Base-by-base conservation (phyloP, 2,888 invertebrate genomes). In the Drosophila picticornis region DNA sequence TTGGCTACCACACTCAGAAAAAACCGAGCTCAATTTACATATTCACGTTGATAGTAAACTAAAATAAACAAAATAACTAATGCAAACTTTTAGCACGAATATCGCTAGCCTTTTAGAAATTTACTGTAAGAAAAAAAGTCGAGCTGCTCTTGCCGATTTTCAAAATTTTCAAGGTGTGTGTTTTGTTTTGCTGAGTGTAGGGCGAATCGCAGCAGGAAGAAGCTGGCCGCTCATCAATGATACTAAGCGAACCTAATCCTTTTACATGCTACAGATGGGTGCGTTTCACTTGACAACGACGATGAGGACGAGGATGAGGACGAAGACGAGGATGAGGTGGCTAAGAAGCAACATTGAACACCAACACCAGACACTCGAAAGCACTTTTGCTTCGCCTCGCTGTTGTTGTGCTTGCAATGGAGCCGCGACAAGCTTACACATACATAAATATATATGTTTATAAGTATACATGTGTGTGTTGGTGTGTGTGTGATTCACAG, bases 201-300 rank as follows among this genome's bases (percentile, higher is more conserved):
- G 1, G 9, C 25, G 25, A 25, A 55, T 25, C 16, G 53, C 25
- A 36, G 32, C 22, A 34, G 29, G 56, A 36, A 38, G 22, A 29
- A 38, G 56, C 56, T 56, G 50, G 53, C 62, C 71, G 79, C 85
- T 88, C 88, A 88, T 88, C 88, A 88, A 88, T 88, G 88, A 85
- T 88, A 88, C 88, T 88, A 88, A 88, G 84, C 84, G 87, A 79
- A 80, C 84, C 83, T 88, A 88, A 88, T 88, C 88, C 88, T 82
- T 88, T 88, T 87, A 85, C 88, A 84, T 81, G 75, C 83, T 79
- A 60, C 79, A 79, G 82, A 76, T 73, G 73, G 59, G 61, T 48
- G 69, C 74, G 77, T 80, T 76, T 79, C 79, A 75, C 73, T 81
- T 60, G 61, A 63, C 60, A 48, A 46, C 50, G 58, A 43, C 1